Base-by-base conservation (phyloP, 2,797 vertebrate genomes). In the Erethizon dorsatum region DNA sequence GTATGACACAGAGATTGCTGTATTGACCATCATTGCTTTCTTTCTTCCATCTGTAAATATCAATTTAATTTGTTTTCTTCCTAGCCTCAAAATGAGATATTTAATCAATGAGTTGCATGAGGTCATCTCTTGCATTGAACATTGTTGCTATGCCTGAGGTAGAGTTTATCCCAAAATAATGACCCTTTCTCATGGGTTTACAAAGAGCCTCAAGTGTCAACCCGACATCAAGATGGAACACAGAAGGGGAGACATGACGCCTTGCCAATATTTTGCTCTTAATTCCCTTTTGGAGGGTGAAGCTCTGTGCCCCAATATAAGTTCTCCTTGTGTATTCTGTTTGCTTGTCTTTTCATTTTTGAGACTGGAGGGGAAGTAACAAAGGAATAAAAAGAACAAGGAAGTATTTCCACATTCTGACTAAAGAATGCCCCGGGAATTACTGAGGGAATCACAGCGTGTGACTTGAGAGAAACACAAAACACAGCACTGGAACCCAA, bases 21-120 rank as follows among this genome's bases (percentile, higher is more conserved):
- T 41, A 54, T 26, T 73, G 18, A 24, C 8, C 67, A 84, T 47
- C 5, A 69, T 56, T 56, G 54, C 22, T 63, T 83, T 63, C 22
- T 75, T 92, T 97, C 92, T 88, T 85, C 24, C 88, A 50, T 87
- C 47, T 82, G 18, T 52, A 83, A 80, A 57, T 94, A 82, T 28
- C 50, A 84, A 14, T 37, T 80, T 93, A 80, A 78, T 80, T 79
- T 15, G 18, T 73, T 95, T 89, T 88, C 37, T 90, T 82, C 37
- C 67, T 78, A 73, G 67, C 13, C 33, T 65, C 75, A 56, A 90
- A 82, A 22, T 63, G 26, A 88, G 5, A 20, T 8, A 78, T 90
- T 85, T 67, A 59, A 61, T 85, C 24, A 84, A n/a, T 88, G 8
- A 18, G 37, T 41, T 88, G 18, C 3, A 31, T n/a, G 17, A 18